Evolutionary conservation across 1,140 invertebrate species (phyloP).

Genomic region (Wiebesia pumilae): DNA sequence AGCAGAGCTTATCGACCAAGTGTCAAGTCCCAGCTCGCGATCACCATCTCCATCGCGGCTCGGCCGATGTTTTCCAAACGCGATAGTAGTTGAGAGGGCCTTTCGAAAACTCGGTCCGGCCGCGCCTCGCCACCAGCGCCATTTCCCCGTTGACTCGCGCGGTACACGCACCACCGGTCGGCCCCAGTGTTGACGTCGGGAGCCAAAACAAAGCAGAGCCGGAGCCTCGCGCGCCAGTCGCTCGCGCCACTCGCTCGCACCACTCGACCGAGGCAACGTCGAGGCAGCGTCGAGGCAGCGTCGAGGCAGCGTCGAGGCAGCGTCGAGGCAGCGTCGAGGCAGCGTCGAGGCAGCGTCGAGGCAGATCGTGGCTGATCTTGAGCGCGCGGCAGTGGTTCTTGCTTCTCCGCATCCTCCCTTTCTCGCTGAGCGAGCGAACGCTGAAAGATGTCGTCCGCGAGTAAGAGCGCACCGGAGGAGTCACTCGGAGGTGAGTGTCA

Average conservation of each 20-base stretch:
- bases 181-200: constrained; percentile 20
- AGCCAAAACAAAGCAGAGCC: constrained; percentile 48
- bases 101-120: background rate
- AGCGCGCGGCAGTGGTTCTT: too few relatives aligned
- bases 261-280: constrained; percentile 23
- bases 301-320: too few relatives aligned
- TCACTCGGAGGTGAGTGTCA: constrained; percentile 70
- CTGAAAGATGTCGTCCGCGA: constrained; percentile 61
- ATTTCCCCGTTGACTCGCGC: background rate
- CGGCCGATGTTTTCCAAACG: too few relatives aligned
- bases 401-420: too few relatives aligned
- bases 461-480: constrained; percentile 69
- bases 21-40: too few relatives aligned
- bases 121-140: background rate
- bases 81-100: too few relatives aligned
- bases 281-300: constrained; percentile 2
- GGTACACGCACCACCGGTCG: constrained; percentile 17
- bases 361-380: too few relatives aligned
- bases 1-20: background rate
- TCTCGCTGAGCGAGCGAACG: background rate
- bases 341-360: too few relatives aligned
- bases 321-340: too few relatives aligned
- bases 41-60: too few relatives aligned
- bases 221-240: background rate
- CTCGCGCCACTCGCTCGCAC: constrained; percentile 44